These are phyloP conservation scores for Agrotis ipsilon DNA, from an alignment of 2,888 invertebrate genomes.

Conservation along the genomic window DNA sequence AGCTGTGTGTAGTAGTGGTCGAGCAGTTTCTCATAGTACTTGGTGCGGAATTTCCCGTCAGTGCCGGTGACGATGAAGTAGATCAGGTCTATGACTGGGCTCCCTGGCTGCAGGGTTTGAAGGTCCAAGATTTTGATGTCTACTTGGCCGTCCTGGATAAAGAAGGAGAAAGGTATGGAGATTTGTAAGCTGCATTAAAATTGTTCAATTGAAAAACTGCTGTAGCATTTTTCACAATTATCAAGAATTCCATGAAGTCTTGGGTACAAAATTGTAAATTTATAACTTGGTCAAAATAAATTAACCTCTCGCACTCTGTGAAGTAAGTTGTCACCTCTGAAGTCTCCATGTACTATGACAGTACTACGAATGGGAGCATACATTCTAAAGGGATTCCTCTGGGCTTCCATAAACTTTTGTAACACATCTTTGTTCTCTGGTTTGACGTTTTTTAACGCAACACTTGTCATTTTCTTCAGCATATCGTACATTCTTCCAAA, in stretches of 20 bases:
- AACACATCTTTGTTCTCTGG: conserved; percentile 1
- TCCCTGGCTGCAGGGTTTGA: conserved; percentile 60
- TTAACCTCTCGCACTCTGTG: conserved; percentile 33
- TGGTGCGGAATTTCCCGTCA: not conserved
- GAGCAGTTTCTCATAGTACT: conserved; percentile 65
- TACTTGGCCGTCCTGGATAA: conserved; percentile 71
- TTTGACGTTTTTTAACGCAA: not conserved
- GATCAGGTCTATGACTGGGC: not conserved
- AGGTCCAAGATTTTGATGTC: conserved; percentile 77
- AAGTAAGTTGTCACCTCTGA: conserved; percentile 24
- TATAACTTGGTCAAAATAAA: not conserved
- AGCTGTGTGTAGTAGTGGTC: conserved; percentile 66
- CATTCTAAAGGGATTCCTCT: not conserved
- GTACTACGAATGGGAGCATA: not conserved
- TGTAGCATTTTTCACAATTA: too few relatives aligned
- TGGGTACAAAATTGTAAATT: not conserved
- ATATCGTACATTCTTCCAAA: not conserved
- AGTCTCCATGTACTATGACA: conserved; percentile 27
- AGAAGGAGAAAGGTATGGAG: not conserved
- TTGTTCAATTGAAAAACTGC: too few relatives aligned
- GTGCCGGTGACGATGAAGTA: conserved; percentile 1
- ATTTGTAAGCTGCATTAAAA: too few relatives aligned
- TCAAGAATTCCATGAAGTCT: not conserved
- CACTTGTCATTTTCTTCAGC: not conserved
- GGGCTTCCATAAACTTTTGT: conserved; percentile 10